Evolutionary conservation across 1,140 invertebrate genomes (phyloP), one percentile per base, ranked within the genome.

Genomic region (Pseudobourletiella spinata): DNA sequence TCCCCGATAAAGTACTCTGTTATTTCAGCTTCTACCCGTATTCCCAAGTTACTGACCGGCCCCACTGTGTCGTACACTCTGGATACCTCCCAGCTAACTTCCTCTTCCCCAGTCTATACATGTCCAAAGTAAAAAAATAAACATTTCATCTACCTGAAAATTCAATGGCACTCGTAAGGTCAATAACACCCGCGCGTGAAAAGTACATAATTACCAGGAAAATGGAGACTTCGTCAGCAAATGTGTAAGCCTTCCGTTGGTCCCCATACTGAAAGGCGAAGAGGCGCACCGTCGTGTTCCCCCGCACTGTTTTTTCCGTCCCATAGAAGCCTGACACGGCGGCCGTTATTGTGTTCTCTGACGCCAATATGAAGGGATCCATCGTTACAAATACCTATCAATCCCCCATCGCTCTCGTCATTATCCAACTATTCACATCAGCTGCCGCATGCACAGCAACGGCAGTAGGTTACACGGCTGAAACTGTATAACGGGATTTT

Each of bases 1-100:
- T 74, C 73, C 16, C 74, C 74, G 25, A 73, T 69, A 35, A 74
- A 73, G 42, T 71, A 71, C 25, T 79, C 76, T 1, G 64, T 74
- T 16, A 78, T 70, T 3, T 62, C 57, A 2, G 70, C 74, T 52
- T 74, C 71, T 1, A 76, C 60, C 57, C 71, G 59, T 22, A 76
- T 22, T 39, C 65, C 66, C 44, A 72, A 32, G 63, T 67, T 61
- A 51, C 66, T 61, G 1, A 67, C 51, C 16, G 26, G 25, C 22
- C 61, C 57, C 42, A 70, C 59, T 11, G 32, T 28, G 30, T 67
- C 26, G 14, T 56, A 57, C 32, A 67, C 54, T 44, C 52, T 57
- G 43, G 18, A 18, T 44, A 67, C 57, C 1, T 56, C 51, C 61
- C 61, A 67, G 2, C 43, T 61, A 14, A 67, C 24, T 32, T 67